Evolutionary conservation across 2,888 invertebrate species (phyloP).

Genomic region (Celastrina argiolus): DNA sequence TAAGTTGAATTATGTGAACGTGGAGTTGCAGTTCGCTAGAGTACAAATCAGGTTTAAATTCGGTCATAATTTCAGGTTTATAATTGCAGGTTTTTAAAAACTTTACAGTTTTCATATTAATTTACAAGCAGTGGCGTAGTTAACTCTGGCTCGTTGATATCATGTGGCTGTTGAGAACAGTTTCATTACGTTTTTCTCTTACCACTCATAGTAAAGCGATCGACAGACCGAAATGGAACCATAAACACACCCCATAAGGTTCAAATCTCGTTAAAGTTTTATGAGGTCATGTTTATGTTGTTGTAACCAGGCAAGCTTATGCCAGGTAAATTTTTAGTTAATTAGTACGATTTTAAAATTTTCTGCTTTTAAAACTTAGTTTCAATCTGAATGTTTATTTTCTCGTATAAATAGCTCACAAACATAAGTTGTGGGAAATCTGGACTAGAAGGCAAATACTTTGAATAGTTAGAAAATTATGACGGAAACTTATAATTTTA

Average conservation of each 20-base stretch:
- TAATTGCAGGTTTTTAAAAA: neutral
- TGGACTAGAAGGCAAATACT: neutral
- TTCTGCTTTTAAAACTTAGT: slow-evolving; percentile 23
- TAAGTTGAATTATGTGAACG: too few species aligned
- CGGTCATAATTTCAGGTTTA: neutral
- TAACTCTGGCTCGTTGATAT: slow-evolving; percentile 1
- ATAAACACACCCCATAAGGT: neutral
- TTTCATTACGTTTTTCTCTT: slow-evolving; percentile 14
- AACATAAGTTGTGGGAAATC: slow-evolving; percentile 8
- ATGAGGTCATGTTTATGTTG: slow-evolving; percentile 16
- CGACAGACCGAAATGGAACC: neutral
- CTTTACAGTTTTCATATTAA: slow-evolving; percentile 6
- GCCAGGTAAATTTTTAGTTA: slow-evolving; percentile 55
- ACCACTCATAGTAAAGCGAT: slow-evolving; percentile 1
- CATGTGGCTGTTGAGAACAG: slow-evolving; percentile 18
- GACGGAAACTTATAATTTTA: neutral
- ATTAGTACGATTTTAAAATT: slow-evolving; percentile 44
- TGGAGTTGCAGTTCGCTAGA: neutral
- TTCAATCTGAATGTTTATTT: slow-evolving; percentile 16
- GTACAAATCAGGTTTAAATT: neutral
- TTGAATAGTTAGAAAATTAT: neutral
- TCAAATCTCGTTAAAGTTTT: neutral
- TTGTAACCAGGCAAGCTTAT: slow-evolving; percentile 40
- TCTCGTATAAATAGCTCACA: neutral
- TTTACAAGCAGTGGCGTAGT: slow-evolving; percentile 9